A percentile compares a stretch with the other conserved stretches of the same genome.
Conservation (phyloP, 2,888 invertebrate species). For the Microctonus aethiopoides region DNA sequence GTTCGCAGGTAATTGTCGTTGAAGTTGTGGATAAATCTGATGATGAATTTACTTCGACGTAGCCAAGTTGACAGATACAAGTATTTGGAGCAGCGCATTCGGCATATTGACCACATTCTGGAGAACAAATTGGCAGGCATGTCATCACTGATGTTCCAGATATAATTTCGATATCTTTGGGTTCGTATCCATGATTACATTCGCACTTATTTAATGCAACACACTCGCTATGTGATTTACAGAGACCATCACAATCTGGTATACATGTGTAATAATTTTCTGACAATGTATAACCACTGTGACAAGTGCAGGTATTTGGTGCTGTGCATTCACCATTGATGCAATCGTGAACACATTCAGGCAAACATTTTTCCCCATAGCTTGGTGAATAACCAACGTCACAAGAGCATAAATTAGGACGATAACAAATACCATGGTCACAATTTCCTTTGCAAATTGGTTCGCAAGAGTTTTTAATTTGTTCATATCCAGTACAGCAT, state of each 20-base stretch:
- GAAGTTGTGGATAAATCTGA: neutral
- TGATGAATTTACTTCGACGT: neutral
- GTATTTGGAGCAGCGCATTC: conserved; percentile 58
- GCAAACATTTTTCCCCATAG: conserved; percentile 50
- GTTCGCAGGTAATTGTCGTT: neutral
- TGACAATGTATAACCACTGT: conserved; percentile 59
- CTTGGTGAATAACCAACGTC: conserved; percentile 27
- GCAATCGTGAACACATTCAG: conserved; percentile 61
- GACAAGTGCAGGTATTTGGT: conserved; percentile 55
- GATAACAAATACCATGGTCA: conserved; percentile 25
- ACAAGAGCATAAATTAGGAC: conserved; percentile 36
- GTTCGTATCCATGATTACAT: conserved; percentile 33
- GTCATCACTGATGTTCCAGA: neutral
- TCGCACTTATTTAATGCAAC: conserved; percentile 25
- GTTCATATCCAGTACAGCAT: conserved; percentile 38
- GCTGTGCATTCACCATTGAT: conserved; percentile 66
- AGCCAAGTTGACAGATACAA: neutral
- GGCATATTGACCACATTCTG: conserved; percentile 51
- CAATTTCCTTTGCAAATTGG: conserved; percentile 36
- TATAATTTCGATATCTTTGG: neutral
- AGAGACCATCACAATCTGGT: conserved; percentile 29
- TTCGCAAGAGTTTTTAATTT: conserved; percentile 20
- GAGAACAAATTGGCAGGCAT: neutral
- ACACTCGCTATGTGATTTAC: conserved; percentile 28
- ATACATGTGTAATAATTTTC: conserved; percentile 14